phyloP scores from a whole-genome alignment of 64 coral and sea anemone species.

The Platygyra sinensis region DNA sequence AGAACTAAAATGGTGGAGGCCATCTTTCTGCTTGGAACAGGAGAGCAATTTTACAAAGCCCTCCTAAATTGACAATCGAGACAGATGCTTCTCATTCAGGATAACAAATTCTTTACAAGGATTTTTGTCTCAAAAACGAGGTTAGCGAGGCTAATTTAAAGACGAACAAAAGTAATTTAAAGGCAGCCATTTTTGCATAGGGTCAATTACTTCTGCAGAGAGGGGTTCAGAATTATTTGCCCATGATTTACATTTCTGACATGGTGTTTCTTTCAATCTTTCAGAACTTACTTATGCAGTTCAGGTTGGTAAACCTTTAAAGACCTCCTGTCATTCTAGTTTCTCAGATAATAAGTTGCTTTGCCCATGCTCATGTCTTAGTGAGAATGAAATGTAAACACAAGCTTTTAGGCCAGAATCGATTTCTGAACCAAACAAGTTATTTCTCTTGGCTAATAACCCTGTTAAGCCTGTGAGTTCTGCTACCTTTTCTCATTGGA shows the following conservation, averaged over 20 bases:
- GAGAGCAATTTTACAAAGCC: background rate
- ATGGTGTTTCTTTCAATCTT: constrained; percentile 45
- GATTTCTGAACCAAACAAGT: constrained; percentile 4
- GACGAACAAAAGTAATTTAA: no score
- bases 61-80: no score
- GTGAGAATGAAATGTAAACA: constrained; percentile 26
- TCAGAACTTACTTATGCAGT: constrained; percentile 32
- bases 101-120: no score
- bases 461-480: constrained; percentile 49
- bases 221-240: constrained; percentile 44
- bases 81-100: no score
- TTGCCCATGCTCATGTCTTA: constrained; percentile 21
- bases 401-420: background rate
- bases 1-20: background rate
- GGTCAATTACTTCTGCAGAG: constrained; percentile 52
- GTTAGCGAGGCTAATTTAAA: no score
- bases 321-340: constrained; percentile 51
- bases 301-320: constrained; percentile 25
- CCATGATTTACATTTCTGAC: constrained; percentile 34
- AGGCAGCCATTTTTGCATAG: constrained; percentile 29
- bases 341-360: constrained; percentile 27
- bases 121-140: no score
- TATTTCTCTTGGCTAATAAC: constrained; percentile 33
- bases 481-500: constrained; percentile 36
- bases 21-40: background rate